A percentile compares a stretch with the other conserved stretches of the same genome.
These are phyloP conservation scores for Pelecanoides urinatrix DNA, from an alignment of 2,113 vertebrate genomes.

Conservation along the genomic window DNA sequence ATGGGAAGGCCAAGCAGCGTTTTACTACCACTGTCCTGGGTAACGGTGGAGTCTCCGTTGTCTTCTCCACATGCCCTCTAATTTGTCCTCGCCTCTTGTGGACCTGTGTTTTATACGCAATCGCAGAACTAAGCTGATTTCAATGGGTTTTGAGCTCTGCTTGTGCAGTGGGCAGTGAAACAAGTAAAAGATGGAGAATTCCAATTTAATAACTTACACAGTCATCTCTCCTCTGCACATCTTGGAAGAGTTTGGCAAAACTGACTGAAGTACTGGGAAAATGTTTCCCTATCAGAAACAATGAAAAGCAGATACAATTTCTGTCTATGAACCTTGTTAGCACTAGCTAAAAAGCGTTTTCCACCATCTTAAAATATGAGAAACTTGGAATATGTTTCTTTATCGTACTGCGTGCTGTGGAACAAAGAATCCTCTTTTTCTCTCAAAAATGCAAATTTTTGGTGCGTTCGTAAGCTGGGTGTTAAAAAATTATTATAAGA, in stretches of 20 bases:
- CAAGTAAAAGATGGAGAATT: background rate
- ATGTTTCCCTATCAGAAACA: background rate
- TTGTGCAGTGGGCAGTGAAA: background rate
- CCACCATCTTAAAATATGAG: background rate
- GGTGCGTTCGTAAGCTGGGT: background rate
- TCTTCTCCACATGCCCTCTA: background rate
- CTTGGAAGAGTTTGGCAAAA: background rate
- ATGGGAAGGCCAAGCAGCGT: background rate
- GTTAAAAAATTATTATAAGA: background rate
- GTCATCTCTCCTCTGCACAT: background rate
- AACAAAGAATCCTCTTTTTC: background rate
- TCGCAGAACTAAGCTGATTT: background rate
- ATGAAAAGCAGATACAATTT: background rate
- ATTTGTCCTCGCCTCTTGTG: background rate
- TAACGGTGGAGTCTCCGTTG: background rate
- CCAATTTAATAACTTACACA: background rate
- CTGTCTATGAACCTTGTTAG: background rate
- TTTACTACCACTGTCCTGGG: background rate
- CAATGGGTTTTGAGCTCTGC: background rate
- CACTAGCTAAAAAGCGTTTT: background rate
- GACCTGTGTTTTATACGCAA: fast-evolving
- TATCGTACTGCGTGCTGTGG: background rate
- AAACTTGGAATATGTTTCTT: background rate
- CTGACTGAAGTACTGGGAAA: background rate
- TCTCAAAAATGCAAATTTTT: background rate